These are phyloP conservation scores for Ardeotis arabs DNA, from an alignment of 2,113 vertebrate genomes.

Conservation along the genomic window DNA sequence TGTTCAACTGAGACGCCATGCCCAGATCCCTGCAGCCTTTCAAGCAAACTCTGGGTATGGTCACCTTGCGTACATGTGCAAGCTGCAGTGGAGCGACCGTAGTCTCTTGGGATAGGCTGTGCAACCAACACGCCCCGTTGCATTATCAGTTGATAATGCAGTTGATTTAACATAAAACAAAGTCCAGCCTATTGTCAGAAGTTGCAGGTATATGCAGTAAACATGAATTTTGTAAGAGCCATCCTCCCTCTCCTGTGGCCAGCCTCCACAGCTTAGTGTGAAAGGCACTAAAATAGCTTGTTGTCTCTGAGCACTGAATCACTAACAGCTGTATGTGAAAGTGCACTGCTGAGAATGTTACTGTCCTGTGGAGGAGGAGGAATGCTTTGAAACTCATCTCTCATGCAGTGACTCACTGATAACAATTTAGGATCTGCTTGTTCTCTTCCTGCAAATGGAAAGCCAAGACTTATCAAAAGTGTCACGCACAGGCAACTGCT, in stretches of 20 bases:
- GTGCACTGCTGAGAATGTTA: background rate
- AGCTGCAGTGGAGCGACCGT: background rate
- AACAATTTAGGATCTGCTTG: background rate
- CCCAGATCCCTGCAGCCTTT: background rate
- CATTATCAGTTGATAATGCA: background rate
- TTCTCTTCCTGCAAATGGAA: background rate
- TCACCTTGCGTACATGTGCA: background rate
- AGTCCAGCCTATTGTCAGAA: background rate
- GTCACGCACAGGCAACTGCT: background rate
- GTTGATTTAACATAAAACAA: background rate
- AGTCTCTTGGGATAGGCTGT: background rate
- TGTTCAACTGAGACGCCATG: fast-evolving
- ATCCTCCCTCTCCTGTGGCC: background rate
- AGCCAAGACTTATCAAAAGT: background rate
- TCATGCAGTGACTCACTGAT: background rate
- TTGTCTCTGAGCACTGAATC: background rate
- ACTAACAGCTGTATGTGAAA: constrained; percentile 26
- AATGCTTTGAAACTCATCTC: constrained; percentile 51
- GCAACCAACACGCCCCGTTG: fast-evolving
- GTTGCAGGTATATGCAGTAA: background rate
- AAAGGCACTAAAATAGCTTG: background rate
- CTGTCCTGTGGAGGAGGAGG: background rate
- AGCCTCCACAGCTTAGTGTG: background rate
- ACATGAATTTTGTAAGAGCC: background rate
- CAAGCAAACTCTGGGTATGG: background rate